phyloP scores from a whole-genome alignment of 2,797 vertebrate species.

The Molossus alvarezi region DNA sequence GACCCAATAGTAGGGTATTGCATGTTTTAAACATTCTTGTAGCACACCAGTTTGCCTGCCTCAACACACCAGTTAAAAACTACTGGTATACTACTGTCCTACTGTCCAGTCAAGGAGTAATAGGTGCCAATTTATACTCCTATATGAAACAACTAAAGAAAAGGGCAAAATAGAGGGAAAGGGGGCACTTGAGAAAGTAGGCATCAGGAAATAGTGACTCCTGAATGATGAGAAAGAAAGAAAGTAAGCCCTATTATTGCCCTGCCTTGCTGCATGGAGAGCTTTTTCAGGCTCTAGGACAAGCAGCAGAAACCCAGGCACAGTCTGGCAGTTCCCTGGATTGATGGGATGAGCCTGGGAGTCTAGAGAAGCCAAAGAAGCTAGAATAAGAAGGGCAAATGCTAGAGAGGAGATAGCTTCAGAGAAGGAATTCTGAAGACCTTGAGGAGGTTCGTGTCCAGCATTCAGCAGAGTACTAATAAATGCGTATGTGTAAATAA shows the following conservation, averaged over 20 bases:
- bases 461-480: background rate
- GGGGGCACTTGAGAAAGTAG: background rate
- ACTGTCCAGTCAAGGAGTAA: background rate
- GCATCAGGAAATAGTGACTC: background rate
- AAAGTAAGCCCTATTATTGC: background rate
- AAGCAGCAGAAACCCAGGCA: background rate
- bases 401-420: background rate
- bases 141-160: background rate
- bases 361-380: background rate
- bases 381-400: background rate
- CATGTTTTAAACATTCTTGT: background rate
- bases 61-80: background rate
- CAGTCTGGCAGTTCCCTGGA: rapidly evolving
- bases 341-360: background rate
- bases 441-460: background rate
- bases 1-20: background rate
- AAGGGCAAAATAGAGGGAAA: background rate
- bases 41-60: background rate
- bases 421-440: background rate
- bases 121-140: background rate
- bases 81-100: background rate
- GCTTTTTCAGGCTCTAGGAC: background rate
- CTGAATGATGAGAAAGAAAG: background rate
- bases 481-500: background rate
- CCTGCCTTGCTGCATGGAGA: background rate